These are phyloP conservation scores for Dorcus parallelipipedus DNA, from an alignment of 2,888 invertebrate genomes.

Conservation along the genomic window DNA sequence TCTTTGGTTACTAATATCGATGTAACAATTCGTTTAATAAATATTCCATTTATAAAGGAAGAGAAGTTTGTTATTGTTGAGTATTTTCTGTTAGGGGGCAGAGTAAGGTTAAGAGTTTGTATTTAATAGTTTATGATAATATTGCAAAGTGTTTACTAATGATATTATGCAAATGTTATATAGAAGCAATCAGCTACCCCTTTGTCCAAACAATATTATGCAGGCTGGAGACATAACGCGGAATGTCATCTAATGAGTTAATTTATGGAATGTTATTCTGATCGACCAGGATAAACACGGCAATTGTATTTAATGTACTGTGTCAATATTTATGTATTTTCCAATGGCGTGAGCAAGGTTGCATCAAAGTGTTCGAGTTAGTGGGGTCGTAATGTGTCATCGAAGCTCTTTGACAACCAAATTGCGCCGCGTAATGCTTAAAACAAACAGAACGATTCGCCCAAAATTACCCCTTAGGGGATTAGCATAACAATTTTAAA, in stretches of 20 bases:
- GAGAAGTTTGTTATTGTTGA: too few relatives aligned
- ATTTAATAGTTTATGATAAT: constrained; percentile 6
- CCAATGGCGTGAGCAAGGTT: constrained; percentile 27
- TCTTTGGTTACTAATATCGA: too few relatives aligned
- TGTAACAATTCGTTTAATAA: too few relatives aligned
- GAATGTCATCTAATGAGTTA: constrained; percentile 48
- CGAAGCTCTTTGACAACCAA: constrained; percentile 31
- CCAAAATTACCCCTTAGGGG: constrained; percentile 26
- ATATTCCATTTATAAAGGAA: too few relatives aligned
- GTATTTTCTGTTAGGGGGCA: too few relatives aligned
- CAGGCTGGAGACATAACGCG: constrained; percentile 35
- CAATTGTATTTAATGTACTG: constrained; percentile 42
- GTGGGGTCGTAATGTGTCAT: constrained; percentile 35
- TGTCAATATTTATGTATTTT: constrained; percentile 47
- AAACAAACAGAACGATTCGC: constrained; percentile 38
- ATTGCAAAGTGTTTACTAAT: constrained; percentile 39
- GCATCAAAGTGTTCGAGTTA: constrained; percentile 37
- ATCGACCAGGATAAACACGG: constrained; percentile 40
- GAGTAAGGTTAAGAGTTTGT: background rate
- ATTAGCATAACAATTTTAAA: constrained; percentile 41
- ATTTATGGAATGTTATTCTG: constrained; percentile 49
- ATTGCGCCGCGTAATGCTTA: constrained; percentile 40
- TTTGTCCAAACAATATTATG: constrained; percentile 47
- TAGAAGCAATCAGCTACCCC: constrained; percentile 40
- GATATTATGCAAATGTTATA: constrained; percentile 43